Evolutionary conservation across 2,888 invertebrate genomes (phyloP), one percentile per base, ranked within the genome.

Genomic region (Arctia plantaginis): DNA sequence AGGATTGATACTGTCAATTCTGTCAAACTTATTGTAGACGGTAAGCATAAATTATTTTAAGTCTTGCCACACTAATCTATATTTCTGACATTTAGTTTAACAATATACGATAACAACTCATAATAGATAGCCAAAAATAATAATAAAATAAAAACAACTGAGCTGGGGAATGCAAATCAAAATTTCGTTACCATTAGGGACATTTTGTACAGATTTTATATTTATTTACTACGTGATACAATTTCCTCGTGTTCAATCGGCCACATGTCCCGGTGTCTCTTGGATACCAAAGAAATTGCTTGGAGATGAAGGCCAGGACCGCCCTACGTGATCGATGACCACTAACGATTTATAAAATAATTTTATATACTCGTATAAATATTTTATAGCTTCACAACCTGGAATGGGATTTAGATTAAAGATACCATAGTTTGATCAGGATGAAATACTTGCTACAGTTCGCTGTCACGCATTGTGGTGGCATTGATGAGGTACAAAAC

Each of bases 321-420:
- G 86, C 84, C 86, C 85, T 90, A 92, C 92, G 92, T 92, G 92
- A 86, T 85, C 82, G 78, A 79, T 77, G 80, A 81, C 77, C 84
- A 83, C 77, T 76, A 77, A 85, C 89, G 87, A 88, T 91, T 86
- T 88, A 83, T 88, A 85, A 89, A 85, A 89, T 90, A n/a, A n/a
- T n/a, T n/a, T n/a, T n/a, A n/a, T n/a, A n/a, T n/a, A n/a, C n/a
- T n/a, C n/a, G n/a, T n/a, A n/a, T n/a, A n/a, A n/a, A n/a, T 84
- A 86, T 88, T 86, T 84, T 86, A 84, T 83, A 76, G 81, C 80
- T 75, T 71, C 44, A 81, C 73, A 84, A 86, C 83, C 75, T 82
- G 69, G 8, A 30, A 73, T 65, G 68, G 80, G 75, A 83, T 80
- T 82, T 77, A 72, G 74, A 79, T 79, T 77, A 79, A 77, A 74